A percentile compares a stretch with the other conserved stretches of the same genome.
These are phyloP conservation scores for Vesta saturnalis DNA, from an alignment of 2,888 invertebrate species.

Conservation along the genomic window DNA sequence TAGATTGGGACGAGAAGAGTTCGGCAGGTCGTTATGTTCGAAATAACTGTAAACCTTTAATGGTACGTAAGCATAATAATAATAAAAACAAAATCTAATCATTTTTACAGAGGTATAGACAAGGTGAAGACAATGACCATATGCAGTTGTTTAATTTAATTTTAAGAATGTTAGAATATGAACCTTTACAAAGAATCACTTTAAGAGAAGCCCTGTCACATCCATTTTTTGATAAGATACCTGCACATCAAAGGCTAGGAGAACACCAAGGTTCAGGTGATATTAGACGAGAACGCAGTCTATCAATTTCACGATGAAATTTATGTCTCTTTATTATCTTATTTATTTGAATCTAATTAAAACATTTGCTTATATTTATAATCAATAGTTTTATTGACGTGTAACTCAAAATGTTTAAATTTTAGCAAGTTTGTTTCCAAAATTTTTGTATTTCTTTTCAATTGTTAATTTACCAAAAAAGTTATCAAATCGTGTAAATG, in stretches of 20 bases:
- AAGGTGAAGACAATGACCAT: constrained; percentile 89
- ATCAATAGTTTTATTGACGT: constrained; percentile 12
- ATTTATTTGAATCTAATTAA: constrained; percentile 16
- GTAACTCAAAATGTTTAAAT: not conserved
- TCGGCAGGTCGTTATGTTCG: constrained; percentile 97
- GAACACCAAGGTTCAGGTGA: constrained; percentile 64
- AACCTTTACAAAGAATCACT: constrained; percentile 89
- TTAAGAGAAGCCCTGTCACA: constrained; percentile 89
- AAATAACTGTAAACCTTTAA: constrained; percentile 96
- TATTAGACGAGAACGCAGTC: constrained; percentile 71
- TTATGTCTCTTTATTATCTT: constrained; percentile 2
- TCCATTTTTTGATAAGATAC: constrained; percentile 91
- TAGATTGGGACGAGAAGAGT: constrained; percentile 98
- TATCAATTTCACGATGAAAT: constrained; percentile 77
- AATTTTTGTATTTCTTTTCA: not conserved
- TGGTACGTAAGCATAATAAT: constrained; percentile 71
- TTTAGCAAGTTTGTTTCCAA: not conserved
- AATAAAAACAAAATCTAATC: not conserved
- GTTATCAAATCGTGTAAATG: too few relatives aligned
- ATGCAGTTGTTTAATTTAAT: constrained; percentile 94
- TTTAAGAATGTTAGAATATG: constrained; percentile 96
- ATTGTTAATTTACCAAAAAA: too few relatives aligned
- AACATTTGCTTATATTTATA: constrained; percentile 11
- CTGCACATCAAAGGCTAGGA: constrained; percentile 79
- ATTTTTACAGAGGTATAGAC: constrained; percentile 81